Evolutionary conservation across 1,140 invertebrate species (phyloP).

Genomic region (Leptinotarsa undecemlineata): DNA sequence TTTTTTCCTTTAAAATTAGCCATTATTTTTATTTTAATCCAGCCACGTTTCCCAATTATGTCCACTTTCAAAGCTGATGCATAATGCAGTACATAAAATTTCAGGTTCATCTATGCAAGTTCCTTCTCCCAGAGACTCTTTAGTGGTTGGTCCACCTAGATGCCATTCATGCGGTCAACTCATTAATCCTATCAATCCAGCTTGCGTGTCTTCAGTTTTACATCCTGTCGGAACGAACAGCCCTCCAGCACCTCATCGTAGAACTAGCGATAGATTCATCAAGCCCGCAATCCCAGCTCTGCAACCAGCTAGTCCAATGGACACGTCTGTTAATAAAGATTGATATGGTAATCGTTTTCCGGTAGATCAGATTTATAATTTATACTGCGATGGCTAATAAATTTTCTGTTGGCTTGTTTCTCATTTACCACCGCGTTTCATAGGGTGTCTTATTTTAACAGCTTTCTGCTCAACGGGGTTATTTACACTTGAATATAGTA

Average conservation of each 20-base stretch:
- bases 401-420: not conserved
- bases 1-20: too few species aligned
- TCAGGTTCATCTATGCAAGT: slow-evolving; percentile 52
- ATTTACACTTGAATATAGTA: too few species aligned
- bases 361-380: slow-evolving; percentile 1
- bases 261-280: slow-evolving; percentile 76
- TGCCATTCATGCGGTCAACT: slow-evolving; percentile 76
- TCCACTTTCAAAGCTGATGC: not conserved
- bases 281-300: slow-evolving; percentile 71
- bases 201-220: slow-evolving; percentile 51
- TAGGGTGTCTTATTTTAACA: too few species aligned
- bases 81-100: not conserved
- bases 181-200: slow-evolving; percentile 55
- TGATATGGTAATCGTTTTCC: slow-evolving; percentile 37
- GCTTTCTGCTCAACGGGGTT: too few species aligned
- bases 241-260: slow-evolving; percentile 57
- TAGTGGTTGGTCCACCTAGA: slow-evolving; percentile 68
- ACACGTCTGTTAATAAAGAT: slow-evolving; percentile 60
- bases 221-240: slow-evolving; percentile 42
- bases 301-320: slow-evolving; percentile 70
- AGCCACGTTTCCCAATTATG: too few species aligned
- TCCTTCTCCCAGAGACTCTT: slow-evolving; percentile 57
- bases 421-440: not conserved
- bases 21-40: too few species aligned
- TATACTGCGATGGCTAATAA: slow-evolving; percentile 6